phyloP scores from a whole-genome alignment of 2,888 invertebrate genomes.

The Cantharis nigra region DNA sequence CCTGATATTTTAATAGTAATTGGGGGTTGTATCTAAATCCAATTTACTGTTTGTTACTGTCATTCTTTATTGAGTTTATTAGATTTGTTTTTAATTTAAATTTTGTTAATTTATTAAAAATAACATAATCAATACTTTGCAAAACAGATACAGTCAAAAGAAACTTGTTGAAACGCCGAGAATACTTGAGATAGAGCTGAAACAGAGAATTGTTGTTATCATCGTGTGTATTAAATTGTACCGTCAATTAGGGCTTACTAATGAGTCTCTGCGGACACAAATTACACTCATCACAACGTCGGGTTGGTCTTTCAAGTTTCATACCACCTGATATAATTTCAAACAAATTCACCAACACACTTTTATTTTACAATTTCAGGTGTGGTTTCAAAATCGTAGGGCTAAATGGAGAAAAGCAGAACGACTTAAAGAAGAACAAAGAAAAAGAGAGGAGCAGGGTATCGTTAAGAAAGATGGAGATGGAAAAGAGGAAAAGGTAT shows the following conservation, averaged over 20 bases:
- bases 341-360: not conserved
- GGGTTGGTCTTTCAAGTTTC: not conserved
- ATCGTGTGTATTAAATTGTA: slow-evolving; percentile 53
- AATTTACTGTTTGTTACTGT: slow-evolving; percentile 31
- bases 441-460: slow-evolving; percentile 78
- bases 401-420: slow-evolving; percentile 94
- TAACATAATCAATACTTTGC: not conserved
- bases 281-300: slow-evolving; percentile 49
- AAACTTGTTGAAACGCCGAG: not conserved
- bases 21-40: slow-evolving; percentile 29
- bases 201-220: slow-evolving; percentile 17
- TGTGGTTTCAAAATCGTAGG: slow-evolving; percentile 91
- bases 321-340: slow-evolving; percentile 1
- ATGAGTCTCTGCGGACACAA: slow-evolving; percentile 53
- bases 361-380: slow-evolving; percentile 61
- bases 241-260: slow-evolving; percentile 52
- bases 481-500: slow-evolving; percentile 66
- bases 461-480: slow-evolving; percentile 65
- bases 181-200: not conserved
- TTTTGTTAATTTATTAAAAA: not conserved
- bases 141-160: not conserved
- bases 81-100: slow-evolving; percentile 14
- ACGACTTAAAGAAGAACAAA: slow-evolving; percentile 87
- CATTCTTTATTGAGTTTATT: slow-evolving; percentile 26
- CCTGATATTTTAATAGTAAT: slow-evolving; percentile 38